Conservation (phyloP, 2,797 vertebrate species). For the Emydoidea blandingii region DNA sequence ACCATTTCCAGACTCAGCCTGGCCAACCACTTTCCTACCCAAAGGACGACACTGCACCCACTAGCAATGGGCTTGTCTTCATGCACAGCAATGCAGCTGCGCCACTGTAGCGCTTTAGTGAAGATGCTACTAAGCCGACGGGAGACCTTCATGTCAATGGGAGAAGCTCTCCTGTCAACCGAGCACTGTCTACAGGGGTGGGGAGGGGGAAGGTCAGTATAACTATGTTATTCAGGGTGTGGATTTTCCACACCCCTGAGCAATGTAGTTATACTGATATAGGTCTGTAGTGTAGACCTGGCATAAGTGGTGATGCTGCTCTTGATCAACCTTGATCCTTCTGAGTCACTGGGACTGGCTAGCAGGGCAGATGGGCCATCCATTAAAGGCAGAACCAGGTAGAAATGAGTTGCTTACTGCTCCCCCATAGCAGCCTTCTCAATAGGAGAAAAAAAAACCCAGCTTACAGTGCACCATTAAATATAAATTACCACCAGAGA, state of each 20-base stretch:
- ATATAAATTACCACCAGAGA: neutral
- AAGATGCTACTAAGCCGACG: neutral
- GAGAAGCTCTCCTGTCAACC: neutral
- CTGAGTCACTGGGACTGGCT: neutral
- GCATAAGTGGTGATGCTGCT: neutral
- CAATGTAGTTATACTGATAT: neutral
- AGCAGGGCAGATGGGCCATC: neutral
- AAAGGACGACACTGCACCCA: neutral
- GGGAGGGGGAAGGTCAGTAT: neutral
- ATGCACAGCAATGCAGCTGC: neutral
- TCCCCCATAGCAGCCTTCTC: fast-evolving
- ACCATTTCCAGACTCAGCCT: constrained; percentile 16
- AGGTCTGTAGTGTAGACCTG: neutral
- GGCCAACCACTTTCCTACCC: neutral
- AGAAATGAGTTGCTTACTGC: constrained; percentile 11
- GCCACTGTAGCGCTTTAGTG: neutral
- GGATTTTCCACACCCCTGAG: neutral
- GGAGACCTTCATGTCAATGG: neutral
- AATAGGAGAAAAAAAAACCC: fast-evolving
- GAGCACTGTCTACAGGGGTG: neutral
- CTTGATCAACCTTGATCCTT: neutral
- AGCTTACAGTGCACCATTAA: neutral
- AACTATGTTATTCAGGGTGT: neutral
- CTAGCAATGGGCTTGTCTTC: neutral
- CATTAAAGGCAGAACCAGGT: neutral